Conservation (phyloP, 2,888 invertebrate genomes). For the Bugulina stolonifera region DNA sequence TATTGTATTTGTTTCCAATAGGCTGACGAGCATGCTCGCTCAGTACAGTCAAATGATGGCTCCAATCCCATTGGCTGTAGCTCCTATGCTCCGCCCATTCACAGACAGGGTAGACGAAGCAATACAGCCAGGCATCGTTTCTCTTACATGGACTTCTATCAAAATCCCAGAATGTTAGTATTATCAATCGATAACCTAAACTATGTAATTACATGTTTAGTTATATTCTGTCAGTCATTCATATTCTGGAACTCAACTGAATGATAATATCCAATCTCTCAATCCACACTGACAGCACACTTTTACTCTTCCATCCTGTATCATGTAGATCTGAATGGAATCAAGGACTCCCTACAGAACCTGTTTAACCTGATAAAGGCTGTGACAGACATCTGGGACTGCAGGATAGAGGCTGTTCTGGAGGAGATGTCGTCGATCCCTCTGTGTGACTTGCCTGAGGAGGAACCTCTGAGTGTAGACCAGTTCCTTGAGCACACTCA, state of each 20-base stretch:
- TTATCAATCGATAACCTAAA: too few species aligned
- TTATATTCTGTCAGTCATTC: too few species aligned
- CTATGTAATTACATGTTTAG: too few species aligned
- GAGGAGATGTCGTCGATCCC: conserved; percentile 79
- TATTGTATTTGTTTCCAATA: conserved; percentile 30
- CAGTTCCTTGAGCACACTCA: conserved; percentile 77
- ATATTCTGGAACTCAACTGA: too few species aligned
- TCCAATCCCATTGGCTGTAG: conserved; percentile 66
- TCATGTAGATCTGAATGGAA: conserved; percentile 30
- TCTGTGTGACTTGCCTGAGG: conserved; percentile 73
- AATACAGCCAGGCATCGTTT: conserved; percentile 73
- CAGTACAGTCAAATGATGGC: conserved; percentile 47
- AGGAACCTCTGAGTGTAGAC: conserved; percentile 78
- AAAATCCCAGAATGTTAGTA: conserved; percentile 65
- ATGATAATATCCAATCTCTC: too few species aligned
- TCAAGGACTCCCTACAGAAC: conserved; percentile 41
- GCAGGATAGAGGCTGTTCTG: conserved; percentile 80
- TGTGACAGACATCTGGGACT: conserved; percentile 82
- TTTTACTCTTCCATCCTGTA: background rate
- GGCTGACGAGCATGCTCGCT: conserved; percentile 50
- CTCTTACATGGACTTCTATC: conserved; percentile 73
- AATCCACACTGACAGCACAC: too few species aligned
- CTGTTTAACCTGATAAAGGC: conserved; percentile 54
- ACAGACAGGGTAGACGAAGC: conserved; percentile 76
- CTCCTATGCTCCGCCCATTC: conserved; percentile 84